Conservation (phyloP, 2,797 vertebrate species). For the Melanotaenia parkinsoni region DNA sequence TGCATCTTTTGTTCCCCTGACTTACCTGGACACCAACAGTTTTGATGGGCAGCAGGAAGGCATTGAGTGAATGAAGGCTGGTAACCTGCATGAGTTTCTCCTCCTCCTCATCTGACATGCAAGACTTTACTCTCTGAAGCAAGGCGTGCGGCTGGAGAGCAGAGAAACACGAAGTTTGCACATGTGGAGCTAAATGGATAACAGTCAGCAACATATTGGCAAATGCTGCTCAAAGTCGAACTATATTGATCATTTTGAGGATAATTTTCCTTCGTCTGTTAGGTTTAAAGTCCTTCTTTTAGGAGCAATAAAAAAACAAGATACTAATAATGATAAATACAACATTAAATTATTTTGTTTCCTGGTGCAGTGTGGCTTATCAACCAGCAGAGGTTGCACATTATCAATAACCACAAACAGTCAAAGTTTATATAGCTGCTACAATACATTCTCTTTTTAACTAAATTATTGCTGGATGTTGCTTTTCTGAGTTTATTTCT, state of each 20-base stretch:
- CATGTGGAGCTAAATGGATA: neutral
- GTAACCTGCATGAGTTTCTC: slow-evolving; percentile 99
- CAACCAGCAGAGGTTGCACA: slow-evolving; percentile 38
- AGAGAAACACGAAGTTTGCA: neutral
- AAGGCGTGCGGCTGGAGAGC: slow-evolving; percentile 89
- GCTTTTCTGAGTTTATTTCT: neutral
- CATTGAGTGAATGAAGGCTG: slow-evolving; percentile 98
- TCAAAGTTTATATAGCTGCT: neutral
- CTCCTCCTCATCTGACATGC: slow-evolving; percentile 96
- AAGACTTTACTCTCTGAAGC: slow-evolving; percentile 97
- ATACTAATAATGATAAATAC: neutral
- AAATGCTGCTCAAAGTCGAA: neutral
- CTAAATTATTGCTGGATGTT: neutral
- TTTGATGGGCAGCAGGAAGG: slow-evolving; percentile 98
- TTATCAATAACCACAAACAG: slow-evolving; percentile 2
- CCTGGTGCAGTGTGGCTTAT: neutral
- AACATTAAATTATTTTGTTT: neutral
- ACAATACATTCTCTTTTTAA: neutral
- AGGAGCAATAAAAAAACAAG: neutral
- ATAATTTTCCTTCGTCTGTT: neutral
- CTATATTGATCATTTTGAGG: neutral
- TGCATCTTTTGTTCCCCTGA: neutral
- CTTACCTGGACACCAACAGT: slow-evolving; percentile 98
- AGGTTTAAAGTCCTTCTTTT: neutral
- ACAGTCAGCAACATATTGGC: neutral